Evolutionary conservation across 2,888 invertebrate species (phyloP), one percentile per base, ranked within the genome.

Genomic region (Meiosimyza platycephala): DNA sequence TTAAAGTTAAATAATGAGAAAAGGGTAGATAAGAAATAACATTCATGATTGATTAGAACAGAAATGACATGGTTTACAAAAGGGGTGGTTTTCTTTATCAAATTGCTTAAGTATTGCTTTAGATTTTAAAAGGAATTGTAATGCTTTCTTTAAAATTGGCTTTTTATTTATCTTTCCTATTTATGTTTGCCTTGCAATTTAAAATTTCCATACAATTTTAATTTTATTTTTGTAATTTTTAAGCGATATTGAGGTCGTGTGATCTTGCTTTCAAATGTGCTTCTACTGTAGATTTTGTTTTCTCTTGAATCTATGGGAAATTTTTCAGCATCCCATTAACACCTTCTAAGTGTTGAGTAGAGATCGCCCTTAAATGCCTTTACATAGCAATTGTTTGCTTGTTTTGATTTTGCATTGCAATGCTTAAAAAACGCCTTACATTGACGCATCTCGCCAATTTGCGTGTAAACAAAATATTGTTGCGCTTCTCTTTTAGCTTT

Each of bases 261-360:
- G 64, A 63, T 62, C 55, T 12, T 22, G 28, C 9, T 12, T n/a
- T 60, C n/a, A 33, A n/a, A 60, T 33, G 9, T 28, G 22, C n/a
- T n/a, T n/a, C 33, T 22, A 13, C n/a, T 22, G 12, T 33, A 60
- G 7, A 7, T 33, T n/a, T 15, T n/a, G 28, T 22, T n/a, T 33
- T 22, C 60, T 60, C n/a, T 11, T 28, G 4, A 33, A 65, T 16
- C 60, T 52, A 72, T 72, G 72, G 72, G 72, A 72, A 72, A 60
- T 52, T 60, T 66, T 59, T 59, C 59, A 40, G 12, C 60, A 16
- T n/a, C 65, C 55, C 55, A 71, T 71, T 71, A 71, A 50, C 71
- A 71, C 71, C 64, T 71, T 15, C 51, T 33, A 22, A 40, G 40
- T 40, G 40, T 40, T 40, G 9, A 9, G 40, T 40, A 3, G n/a